phyloP scores from a whole-genome alignment of 2,113 vertebrate genomes.

The Gavia stellata region DNA sequence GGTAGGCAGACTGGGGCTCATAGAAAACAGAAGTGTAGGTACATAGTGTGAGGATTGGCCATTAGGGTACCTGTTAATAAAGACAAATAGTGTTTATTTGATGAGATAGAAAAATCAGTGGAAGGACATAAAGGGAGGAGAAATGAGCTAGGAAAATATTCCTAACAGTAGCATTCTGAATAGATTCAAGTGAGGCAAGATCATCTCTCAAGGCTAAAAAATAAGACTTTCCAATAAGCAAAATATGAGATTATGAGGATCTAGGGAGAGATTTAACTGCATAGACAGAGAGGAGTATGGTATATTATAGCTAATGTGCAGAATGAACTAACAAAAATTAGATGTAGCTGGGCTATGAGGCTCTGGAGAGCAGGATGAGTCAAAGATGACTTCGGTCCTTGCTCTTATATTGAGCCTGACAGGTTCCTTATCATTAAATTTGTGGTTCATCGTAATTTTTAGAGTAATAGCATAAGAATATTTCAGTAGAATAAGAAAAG shows the following conservation, averaged over 20 bases:
- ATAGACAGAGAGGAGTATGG: background rate
- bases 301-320: slow-evolving; percentile 18
- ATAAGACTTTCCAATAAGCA: slow-evolving; percentile 25
- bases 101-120: background rate
- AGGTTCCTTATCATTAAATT: background rate
- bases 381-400: background rate
- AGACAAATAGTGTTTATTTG: background rate
- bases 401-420: background rate
- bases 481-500: background rate
- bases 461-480: background rate
- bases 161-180: background rate
- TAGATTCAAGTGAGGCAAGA: background rate
- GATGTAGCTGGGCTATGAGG: background rate
- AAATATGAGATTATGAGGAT: slow-evolving; percentile 16
- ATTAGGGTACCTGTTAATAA: slow-evolving; percentile 9
- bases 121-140: background rate
- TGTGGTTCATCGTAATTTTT: background rate
- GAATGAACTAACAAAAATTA: slow-evolving; percentile 43
- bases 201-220: background rate
- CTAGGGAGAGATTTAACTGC: slow-evolving; percentile 17
- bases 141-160: background rate
- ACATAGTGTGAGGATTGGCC: background rate
- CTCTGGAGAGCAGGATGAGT: background rate
- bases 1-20: background rate
- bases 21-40: background rate